Evolutionary conservation across 2,113 vertebrate species (phyloP).

Genomic region (Microtus ochrogaster): DNA sequence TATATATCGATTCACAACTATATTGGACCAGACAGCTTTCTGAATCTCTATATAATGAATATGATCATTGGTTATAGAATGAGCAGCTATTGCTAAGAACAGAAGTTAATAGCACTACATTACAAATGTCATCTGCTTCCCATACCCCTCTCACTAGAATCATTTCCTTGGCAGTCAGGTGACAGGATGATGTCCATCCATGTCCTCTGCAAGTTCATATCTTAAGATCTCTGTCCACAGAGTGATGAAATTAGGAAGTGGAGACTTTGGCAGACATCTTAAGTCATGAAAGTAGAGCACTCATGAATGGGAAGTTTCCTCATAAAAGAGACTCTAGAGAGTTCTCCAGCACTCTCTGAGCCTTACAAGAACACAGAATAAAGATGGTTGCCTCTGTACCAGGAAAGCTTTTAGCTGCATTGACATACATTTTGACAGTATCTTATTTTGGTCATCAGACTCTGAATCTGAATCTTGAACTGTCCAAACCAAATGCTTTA

Average conservation of each 20-base stretch:
- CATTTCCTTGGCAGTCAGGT: neutral
- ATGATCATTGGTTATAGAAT: neutral
- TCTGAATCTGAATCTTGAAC: neutral
- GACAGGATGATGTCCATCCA: neutral
- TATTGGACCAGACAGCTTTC: neutral
- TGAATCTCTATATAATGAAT: neutral
- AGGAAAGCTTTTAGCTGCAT: neutral
- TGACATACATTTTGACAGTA: neutral
- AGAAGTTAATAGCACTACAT: neutral
- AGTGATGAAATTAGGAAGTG: neutral
- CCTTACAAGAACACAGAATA: neutral
- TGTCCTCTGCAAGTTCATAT: neutral
- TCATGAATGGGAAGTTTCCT: neutral
- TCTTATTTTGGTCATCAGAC: neutral
- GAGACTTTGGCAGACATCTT: neutral
- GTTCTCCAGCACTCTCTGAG: neutral
- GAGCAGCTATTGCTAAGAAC: neutral
- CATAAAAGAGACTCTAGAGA: too few species aligned
- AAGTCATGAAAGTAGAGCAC: neutral
- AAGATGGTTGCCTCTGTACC: neutral
- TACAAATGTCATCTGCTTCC: neutral
- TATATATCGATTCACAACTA: neutral
- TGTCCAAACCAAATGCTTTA: neutral
- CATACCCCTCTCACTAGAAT: neutral
- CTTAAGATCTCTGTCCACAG: neutral